phyloP scores from a whole-genome alignment of 2,888 invertebrate genomes.

The Rhagium mordax region DNA sequence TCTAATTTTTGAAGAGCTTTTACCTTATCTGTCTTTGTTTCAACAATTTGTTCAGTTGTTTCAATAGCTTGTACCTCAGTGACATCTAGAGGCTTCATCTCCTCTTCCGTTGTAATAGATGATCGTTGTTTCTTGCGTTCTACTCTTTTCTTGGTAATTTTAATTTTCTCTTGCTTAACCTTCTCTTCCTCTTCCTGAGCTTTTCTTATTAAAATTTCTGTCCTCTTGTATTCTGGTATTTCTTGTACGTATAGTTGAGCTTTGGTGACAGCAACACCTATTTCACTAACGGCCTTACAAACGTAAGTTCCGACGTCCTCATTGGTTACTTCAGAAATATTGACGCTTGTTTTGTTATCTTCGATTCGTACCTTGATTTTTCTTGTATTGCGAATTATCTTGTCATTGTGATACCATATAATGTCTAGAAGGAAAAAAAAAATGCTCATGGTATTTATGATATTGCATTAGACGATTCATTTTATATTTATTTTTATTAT shows the following conservation, averaged over 20 bases:
- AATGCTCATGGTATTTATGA: no score
- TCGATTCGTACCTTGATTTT: constrained; percentile 80
- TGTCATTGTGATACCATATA: constrained; percentile 89
- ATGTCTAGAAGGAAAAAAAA: constrained; percentile 76
- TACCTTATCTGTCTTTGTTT: constrained; percentile 66
- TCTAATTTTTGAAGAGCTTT: constrained; percentile 74
- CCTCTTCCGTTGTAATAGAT: constrained; percentile 66
- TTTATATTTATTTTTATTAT: no score
- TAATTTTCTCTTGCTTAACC: constrained; percentile 71
- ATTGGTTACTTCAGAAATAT: constrained; percentile 76
- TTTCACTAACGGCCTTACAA: constrained; percentile 89
- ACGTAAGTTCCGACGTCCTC: constrained; percentile 84
- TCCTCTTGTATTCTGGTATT: constrained; percentile 70
- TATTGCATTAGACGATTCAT: no score
- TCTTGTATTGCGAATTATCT: constrained; percentile 82
- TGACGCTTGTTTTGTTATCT: constrained; percentile 81
- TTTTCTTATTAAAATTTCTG: constrained; percentile 66
- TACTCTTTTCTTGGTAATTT: constrained; percentile 69
- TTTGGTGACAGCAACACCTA: constrained; percentile 85
- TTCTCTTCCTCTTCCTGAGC: constrained; percentile 72
- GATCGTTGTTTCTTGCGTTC: constrained; percentile 61
- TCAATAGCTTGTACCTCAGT: constrained; percentile 72
- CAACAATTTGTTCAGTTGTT: constrained; percentile 73
- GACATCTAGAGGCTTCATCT: constrained; percentile 72
- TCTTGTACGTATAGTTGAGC: constrained; percentile 82